A percentile compares a stretch with the other conserved stretches of the same genome.
Evolutionary conservation across 2,113 vertebrate genomes (phyloP).

Genomic region (Drymodes brunneopygia): DNA sequence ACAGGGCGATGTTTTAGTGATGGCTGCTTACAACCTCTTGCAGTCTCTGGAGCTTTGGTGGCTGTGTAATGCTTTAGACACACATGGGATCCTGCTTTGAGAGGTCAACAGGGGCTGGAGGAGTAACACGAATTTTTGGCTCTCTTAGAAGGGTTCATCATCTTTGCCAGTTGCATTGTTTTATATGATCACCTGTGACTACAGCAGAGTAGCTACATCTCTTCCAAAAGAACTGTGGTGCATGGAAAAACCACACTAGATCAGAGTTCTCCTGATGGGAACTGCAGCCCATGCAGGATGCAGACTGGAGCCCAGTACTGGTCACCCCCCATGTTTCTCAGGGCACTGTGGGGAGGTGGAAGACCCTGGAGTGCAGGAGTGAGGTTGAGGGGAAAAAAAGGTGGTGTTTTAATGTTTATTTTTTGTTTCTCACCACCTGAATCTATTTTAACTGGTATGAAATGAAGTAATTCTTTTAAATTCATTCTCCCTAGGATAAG

Average conservation of each 20-base stretch:
- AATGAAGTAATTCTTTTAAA: background rate
- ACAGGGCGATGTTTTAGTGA: background rate
- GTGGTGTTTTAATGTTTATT: fast-evolving
- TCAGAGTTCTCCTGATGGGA: background rate
- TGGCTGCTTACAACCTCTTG: background rate
- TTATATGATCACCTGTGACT: fast-evolving
- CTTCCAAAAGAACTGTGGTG: background rate
- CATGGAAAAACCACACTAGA: background rate
- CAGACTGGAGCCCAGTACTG: background rate
- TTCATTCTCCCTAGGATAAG: background rate
- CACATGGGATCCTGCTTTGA: fast-evolving
- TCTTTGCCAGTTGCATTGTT: background rate
- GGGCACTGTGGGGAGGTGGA: fast-evolving
- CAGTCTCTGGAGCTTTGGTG: background rate
- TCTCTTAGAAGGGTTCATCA: background rate
- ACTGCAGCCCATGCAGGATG: fast-evolving
- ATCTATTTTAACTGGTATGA: background rate
- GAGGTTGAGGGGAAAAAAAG: background rate
- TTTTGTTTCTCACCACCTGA: background rate
- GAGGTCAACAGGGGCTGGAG: background rate
- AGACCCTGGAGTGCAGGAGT: background rate
- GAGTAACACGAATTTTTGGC: fast-evolving
- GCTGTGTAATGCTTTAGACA: background rate
- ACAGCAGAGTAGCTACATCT: fast-evolving
- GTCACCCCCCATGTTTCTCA: fast-evolving